These are phyloP conservation scores for Leucoma salicis DNA, from an alignment of 2,888 invertebrate species.

Conservation along the genomic window DNA sequence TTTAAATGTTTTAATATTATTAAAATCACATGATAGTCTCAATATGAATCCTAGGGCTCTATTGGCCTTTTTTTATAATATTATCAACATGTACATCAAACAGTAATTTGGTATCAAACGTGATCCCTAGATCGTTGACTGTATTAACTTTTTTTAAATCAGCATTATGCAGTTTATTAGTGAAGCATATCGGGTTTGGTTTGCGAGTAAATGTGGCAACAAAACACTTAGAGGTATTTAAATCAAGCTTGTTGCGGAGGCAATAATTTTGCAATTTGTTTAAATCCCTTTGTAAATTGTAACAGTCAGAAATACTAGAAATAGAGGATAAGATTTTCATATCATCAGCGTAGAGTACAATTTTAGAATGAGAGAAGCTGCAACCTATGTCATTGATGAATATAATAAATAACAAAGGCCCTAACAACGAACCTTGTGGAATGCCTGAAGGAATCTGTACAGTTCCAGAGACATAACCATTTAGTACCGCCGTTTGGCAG, in stretches of 20 bases:
- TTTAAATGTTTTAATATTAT: constrained; percentile 1
- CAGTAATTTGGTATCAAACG: not conserved
- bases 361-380: not conserved
- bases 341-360: constrained; percentile 3
- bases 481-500: not conserved
- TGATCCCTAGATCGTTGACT: not conserved
- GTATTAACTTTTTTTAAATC: not conserved
- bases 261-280: not conserved
- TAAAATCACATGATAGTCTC: not conserved
- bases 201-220: constrained; percentile 10
- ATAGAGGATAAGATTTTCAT: not conserved
- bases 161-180: not conserved
- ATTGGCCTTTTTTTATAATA: not conserved
- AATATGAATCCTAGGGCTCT: not conserved
- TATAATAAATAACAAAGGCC: constrained; percentile 1
- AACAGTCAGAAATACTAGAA: too few species aligned
- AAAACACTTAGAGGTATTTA: constrained; percentile 14
- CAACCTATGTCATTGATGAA: constrained; percentile 2
- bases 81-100: not conserved
- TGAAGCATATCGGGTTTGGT: too few species aligned
- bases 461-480: not conserved
- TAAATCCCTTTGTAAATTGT: not conserved
- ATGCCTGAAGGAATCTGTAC: not conserved
- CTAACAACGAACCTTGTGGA: not conserved
- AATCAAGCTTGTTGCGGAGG: not conserved